These are phyloP conservation scores for Eulithis prunata DNA, from an alignment of 2,888 invertebrate genomes.

Conservation along the genomic window DNA sequence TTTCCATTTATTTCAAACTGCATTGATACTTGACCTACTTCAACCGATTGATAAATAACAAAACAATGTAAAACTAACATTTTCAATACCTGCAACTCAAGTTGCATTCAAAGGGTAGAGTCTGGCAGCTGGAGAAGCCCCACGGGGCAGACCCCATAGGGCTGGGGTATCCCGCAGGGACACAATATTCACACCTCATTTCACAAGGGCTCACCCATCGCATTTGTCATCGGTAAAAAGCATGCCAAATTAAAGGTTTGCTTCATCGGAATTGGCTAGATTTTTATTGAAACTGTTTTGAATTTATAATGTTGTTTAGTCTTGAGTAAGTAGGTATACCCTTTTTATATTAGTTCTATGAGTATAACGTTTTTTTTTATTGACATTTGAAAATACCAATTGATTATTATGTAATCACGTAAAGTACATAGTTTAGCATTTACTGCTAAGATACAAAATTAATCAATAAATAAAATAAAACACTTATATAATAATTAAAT, in stretches of 20 bases:
- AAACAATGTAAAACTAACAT: constrained; percentile 55
- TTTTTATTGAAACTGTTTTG: constrained; percentile 39
- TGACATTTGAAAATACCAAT: too few species aligned
- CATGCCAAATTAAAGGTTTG: constrained; percentile 61
- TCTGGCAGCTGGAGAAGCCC: constrained; percentile 68
- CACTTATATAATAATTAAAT: too few species aligned
- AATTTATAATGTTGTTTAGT: constrained; percentile 24
- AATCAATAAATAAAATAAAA: too few species aligned
- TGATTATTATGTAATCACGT: too few species aligned
- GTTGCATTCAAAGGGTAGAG: constrained; percentile 68
- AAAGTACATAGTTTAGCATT: too few species aligned
- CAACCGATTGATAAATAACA: constrained; percentile 34
- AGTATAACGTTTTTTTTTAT: too few species aligned
- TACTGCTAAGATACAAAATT: too few species aligned
- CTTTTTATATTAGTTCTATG: too few species aligned
- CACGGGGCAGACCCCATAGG: constrained; percentile 60
- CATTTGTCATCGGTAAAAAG: constrained; percentile 68
- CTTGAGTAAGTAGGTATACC: too few species aligned
- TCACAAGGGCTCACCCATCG: constrained; percentile 73
- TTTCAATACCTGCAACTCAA: constrained; percentile 68
- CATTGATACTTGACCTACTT: constrained; percentile 9
- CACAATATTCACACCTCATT: constrained; percentile 84
- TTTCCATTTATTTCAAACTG: not conserved
- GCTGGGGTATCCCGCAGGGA: constrained; percentile 68
- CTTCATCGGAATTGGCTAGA: constrained; percentile 57